Base-by-base conservation (phyloP, 2,113 vertebrate genomes). In the Xiphophorus couchianus region DNA sequence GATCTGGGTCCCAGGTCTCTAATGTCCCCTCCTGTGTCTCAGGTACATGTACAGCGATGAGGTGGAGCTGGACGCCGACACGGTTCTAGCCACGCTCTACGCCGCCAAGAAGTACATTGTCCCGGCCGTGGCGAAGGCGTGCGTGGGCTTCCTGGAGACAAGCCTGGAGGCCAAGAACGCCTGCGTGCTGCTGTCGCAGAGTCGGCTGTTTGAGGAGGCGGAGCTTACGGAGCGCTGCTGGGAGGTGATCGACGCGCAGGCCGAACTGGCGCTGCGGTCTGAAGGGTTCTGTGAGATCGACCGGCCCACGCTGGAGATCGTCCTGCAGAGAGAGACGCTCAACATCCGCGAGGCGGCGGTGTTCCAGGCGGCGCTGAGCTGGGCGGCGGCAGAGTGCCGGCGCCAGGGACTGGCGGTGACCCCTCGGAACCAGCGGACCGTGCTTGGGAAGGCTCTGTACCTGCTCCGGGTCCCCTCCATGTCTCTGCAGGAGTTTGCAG, bases 41-140 rank as follows among this genome's bases (percentile, higher is more conserved):
- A 98, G 97, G 94, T 98, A 98, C 86, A 94, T 99, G 95, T 98
- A 99, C 77, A 97, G 97, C 1, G 97, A 99, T 0, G 97, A 98
- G 91, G 97, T 98, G 29, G 96, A 99, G 65, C 92, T 99, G 92
- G 97, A 98, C 82, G 96, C 97, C 0, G 97, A 98, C 93, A 98
- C 97, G 0, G 97, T 99, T 89, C 95, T 99, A 62, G 95, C 97
- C 77, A 98, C 97, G 0, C 92, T 99, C 14, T 98, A 98, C 0
- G 97, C 97, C 35, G 97, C 97, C 83, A 99, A 99, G 94, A 99
- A 99, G 86, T 98, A 98, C 90, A 97, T 98, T 0, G 97, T 98
- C 62, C 97, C 96, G 0, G 96, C 97, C 0, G 90, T 99, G 84
- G 97, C 97, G 0, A 96, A 95, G 82, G 96, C 97, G 62, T 99